Evolutionary conservation across 2,888 invertebrate genomes (phyloP).

Genomic region (Tachina lurida): DNA sequence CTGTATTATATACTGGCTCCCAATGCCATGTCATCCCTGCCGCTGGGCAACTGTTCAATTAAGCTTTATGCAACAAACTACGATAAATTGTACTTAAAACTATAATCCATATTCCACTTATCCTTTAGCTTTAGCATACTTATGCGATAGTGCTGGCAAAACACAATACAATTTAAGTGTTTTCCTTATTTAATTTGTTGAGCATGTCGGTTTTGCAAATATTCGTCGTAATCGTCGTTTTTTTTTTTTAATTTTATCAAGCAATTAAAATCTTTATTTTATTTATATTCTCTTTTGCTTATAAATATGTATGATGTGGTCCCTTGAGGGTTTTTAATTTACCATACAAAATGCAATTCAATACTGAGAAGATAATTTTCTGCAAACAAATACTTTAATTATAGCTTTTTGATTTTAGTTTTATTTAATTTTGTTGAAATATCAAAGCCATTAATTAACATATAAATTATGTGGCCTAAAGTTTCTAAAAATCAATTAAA

Average conservation of each 20-base stretch:
- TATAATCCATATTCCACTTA: too few species aligned
- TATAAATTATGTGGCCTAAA: background rate
- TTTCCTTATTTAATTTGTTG: background rate
- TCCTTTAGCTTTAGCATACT: too few species aligned
- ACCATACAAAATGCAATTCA: background rate
- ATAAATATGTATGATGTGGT: background rate
- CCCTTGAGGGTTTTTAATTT: background rate
- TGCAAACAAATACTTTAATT: conserved; percentile 1
- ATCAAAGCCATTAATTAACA: background rate
- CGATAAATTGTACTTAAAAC: too few species aligned
- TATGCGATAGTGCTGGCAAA: too few species aligned
- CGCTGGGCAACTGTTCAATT: too few species aligned
- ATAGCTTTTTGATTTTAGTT: background rate
- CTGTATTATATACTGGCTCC: too few species aligned
- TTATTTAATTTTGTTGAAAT: background rate
- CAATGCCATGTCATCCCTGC: too few species aligned
- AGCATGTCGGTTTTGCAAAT: background rate
- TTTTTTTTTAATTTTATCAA: background rate
- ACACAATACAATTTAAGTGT: too few species aligned
- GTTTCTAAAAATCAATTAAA: background rate
- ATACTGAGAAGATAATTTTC: background rate
- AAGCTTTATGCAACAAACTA: too few species aligned
- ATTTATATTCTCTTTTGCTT: background rate
- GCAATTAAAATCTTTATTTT: background rate
- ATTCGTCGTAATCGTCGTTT: too few species aligned